These are phyloP conservation scores for Coenonympha glycerion DNA, from an alignment of 2,888 invertebrate species.

Conservation along the genomic window DNA sequence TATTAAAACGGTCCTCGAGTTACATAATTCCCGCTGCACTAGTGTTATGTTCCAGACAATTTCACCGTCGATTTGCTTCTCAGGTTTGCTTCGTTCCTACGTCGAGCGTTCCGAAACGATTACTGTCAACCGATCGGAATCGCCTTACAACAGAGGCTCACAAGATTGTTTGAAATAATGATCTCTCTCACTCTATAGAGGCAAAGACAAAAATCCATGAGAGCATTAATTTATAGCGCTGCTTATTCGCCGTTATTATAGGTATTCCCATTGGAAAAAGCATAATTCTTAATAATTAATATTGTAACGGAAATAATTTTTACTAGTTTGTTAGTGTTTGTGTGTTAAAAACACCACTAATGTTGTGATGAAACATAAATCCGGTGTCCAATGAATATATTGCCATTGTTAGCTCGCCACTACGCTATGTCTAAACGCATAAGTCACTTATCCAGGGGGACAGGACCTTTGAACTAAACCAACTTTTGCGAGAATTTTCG, in stretches of 20 bases:
- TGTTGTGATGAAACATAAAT: no score
- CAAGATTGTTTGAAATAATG: no score
- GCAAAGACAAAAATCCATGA: no score
- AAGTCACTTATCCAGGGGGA: constrained; percentile 37
- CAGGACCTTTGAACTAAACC: constrained; percentile 35
- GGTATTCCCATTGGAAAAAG: no score
- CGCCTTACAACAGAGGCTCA: background rate
- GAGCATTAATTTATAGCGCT: no score
- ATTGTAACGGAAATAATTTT: no score
- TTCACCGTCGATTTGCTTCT: constrained; percentile 28
- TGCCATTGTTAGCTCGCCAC: constrained; percentile 34
- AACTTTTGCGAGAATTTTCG: constrained; percentile 30
- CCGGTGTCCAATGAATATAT: constrained; percentile 34
- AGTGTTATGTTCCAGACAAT: constrained; percentile 26
- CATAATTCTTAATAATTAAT: no score
- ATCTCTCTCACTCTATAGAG: no score
- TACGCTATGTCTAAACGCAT: constrained; percentile 34
- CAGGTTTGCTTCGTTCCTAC: constrained; percentile 12
- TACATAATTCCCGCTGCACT: constrained; percentile 21
- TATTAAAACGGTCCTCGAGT: constrained; percentile 21
- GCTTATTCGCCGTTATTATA: no score
- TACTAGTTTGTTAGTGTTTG: no score
- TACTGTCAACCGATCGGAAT: constrained; percentile 8
- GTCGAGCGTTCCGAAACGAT: constrained; percentile 13
- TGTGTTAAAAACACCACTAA: no score